Evolutionary conservation across 2,797 vertebrate species (phyloP), one percentile per base, ranked within the genome.

Genomic region (Myotis vivesi): DNA sequence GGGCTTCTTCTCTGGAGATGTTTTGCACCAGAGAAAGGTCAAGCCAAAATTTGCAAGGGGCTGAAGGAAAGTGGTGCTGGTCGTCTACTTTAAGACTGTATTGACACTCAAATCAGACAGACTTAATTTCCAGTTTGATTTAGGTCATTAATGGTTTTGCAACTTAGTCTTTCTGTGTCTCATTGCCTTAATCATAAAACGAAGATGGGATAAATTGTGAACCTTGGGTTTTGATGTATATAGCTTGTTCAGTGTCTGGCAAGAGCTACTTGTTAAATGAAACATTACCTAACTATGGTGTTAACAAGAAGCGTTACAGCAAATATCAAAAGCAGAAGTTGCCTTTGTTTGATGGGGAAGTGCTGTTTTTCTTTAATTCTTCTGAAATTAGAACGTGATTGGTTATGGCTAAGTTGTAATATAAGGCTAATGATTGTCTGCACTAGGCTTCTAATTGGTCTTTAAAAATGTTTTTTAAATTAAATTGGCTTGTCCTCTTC

Each of bases 381-480:
- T 89, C 28, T 11, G 46, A 80, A 81, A 71, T 87, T 89, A 79
- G 46, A 64, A 84, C 62, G 33, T 79, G 51, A 7, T 69, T 76
- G 73, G 38, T 57, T 71, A 22, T 0, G 83, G 30, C 22, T 49
- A 84, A 87, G 12, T 33, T 72, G 10, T 51, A 79, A 91, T 57
- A 64, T 28, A 87, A 91, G 8, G 44, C 19, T 84, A 55, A 55
- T 62, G 5, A 68, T 71, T 73, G 6, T 79, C 86, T 87, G 41
- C 57, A 66, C 16, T 89, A 17, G 30, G 53, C 10, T 66, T 82
- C 41, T 75, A 33, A 68, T 36, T 68, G n/a, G 33, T 9, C 55
- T 89, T 91, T 49, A n/a, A 86, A 90, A 91, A n/a, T 66, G 64
- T 28, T 83, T 81, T 69, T 7, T 22, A 77, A 91, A 69, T 89